Percentiles rank a stretch among this genome's conserved stretches.
phyloP scores from a whole-genome alignment of 2,888 invertebrate genomes.

The Diogma glabrata region DNA sequence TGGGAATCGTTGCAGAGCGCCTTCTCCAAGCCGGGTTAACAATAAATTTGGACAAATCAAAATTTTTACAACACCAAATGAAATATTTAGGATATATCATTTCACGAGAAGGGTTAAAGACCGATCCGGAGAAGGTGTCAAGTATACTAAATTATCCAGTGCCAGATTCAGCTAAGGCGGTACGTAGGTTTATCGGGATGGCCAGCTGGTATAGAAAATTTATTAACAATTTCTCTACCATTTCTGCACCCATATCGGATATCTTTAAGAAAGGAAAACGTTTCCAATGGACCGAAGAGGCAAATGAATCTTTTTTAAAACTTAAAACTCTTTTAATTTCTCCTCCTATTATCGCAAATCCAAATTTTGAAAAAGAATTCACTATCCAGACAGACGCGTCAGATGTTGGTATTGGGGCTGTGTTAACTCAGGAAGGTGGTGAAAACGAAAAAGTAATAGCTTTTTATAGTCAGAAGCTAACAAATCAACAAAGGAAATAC shows the following conservation, averaged over 20 bases:
- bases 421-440: too few species aligned
- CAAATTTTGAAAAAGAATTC: not conserved
- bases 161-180: not conserved
- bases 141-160: slow-evolving; percentile 9
- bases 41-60: too few species aligned
- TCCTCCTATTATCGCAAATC: slow-evolving; percentile 1
- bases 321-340: not conserved
- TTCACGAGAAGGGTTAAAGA: slow-evolving; percentile 14
- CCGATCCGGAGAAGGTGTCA: slow-evolving; percentile 9
- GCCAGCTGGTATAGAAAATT: too few species aligned
- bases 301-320: slow-evolving; percentile 3
- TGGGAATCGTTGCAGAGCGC: slow-evolving; percentile 12
- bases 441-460: slow-evolving; percentile 9
- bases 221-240: too few species aligned
- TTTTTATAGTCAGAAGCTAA: slow-evolving; percentile 10
- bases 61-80: slow-evolving; percentile 14
- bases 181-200: not conserved
- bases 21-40: slow-evolving; percentile 14
- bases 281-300: not conserved
- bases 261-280: too few species aligned
- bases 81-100: slow-evolving; percentile 19
- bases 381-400: slow-evolving; percentile 9
- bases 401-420: too few species aligned
- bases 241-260: too few species aligned
- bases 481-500: too few species aligned